Evolutionary conservation across 1,140 invertebrate species (phyloP).

Genomic region (Hylaeus volcanicus): DNA sequence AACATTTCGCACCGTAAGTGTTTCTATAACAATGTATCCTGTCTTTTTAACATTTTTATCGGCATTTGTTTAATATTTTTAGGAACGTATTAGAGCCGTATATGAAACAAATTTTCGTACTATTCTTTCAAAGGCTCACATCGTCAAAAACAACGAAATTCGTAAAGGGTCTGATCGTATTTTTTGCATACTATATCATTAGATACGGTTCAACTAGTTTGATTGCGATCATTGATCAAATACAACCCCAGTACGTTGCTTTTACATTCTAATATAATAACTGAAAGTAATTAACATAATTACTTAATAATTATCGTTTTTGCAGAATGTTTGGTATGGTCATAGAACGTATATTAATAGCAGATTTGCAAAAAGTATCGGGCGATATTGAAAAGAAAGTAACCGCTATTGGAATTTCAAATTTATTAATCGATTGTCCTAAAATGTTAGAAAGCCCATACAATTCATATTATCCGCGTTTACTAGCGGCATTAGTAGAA

Average conservation of each 20-base stretch:
- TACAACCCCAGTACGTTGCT: conserved; percentile 89
- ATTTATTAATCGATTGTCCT: conserved; percentile 90
- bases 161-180: conserved; percentile 93
- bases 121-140: conserved; percentile 95
- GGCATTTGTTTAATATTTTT: conserved; percentile 17
- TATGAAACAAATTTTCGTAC: conserved; percentile 93
- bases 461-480: conserved; percentile 82
- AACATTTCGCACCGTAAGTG: conserved; percentile 87
- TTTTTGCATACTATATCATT: conserved; percentile 92
- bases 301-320: conserved; percentile 58
- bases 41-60: neutral
- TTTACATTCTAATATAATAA: neutral
- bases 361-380: conserved; percentile 92
- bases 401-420: conserved; percentile 92
- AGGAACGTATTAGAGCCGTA: conserved; percentile 87
- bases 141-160: conserved; percentile 97
- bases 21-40: conserved; percentile 43
- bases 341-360: conserved; percentile 91
- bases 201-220: conserved; percentile 88
- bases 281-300: conserved; percentile 8
- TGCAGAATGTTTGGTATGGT: conserved; percentile 97
- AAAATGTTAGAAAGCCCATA: conserved; percentile 85
- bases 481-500: conserved; percentile 89
- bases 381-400: conserved; percentile 93
- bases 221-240: conserved; percentile 90